Conservation (phyloP, 2,113 vertebrate genomes). For the Irena cyanogastra region DNA sequence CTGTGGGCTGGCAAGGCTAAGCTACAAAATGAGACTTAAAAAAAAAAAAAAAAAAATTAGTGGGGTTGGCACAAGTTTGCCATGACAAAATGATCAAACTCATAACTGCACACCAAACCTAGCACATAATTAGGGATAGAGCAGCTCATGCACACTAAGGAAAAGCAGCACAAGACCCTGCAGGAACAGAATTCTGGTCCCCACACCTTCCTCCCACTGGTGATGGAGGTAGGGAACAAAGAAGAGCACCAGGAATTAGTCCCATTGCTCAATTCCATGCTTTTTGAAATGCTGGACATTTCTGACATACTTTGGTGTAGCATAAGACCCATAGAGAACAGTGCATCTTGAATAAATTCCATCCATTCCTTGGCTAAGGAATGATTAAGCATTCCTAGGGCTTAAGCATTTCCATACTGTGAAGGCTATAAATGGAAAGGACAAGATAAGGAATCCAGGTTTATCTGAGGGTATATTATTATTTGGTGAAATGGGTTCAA, state of each 20-base stretch:
- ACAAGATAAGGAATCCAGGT: background rate
- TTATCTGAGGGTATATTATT: background rate
- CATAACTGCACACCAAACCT: background rate
- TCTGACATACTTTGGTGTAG: background rate
- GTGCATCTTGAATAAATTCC: background rate
- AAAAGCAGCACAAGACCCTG: background rate
- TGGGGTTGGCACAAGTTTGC: background rate
- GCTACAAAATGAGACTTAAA: background rate
- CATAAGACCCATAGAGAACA: background rate
- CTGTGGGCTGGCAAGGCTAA: background rate
- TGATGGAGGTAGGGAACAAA: background rate
- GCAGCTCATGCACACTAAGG: rapidly evolving
- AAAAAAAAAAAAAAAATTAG: background rate
- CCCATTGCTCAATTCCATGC: background rate
- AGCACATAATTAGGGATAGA: background rate
- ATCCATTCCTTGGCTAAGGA: background rate
- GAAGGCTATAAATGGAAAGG: background rate
- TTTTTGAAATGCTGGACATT: background rate
- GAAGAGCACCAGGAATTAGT: background rate
- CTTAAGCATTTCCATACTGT: background rate
- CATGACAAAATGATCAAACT: background rate
- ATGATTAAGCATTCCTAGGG: background rate
- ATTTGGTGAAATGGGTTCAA: background rate
- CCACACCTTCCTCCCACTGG: background rate
- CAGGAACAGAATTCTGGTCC: background rate